Conservation (phyloP, 2,888 invertebrate species). For the Cyclophora albipunctata region DNA sequence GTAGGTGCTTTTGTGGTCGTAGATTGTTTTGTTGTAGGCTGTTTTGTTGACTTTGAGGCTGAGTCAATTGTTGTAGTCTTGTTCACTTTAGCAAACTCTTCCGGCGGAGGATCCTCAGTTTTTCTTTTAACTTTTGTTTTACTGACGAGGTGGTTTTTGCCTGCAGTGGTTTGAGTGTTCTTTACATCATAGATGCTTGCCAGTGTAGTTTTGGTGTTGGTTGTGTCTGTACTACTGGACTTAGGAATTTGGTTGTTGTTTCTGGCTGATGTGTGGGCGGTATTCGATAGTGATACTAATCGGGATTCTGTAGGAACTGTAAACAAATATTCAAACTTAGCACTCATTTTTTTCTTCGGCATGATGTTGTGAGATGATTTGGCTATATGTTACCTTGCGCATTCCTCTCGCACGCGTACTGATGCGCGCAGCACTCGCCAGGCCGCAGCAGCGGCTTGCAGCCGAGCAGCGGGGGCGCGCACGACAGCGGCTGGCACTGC, state of each 20-base stretch:
- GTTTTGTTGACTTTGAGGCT: too few relatives aligned
- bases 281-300: conserved; percentile 21
- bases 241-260: conserved; percentile 40
- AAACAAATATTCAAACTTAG: too few relatives aligned
- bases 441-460: conserved; percentile 84
- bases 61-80: too few relatives aligned
- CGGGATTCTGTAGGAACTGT: conserved; percentile 23
- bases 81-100: too few relatives aligned
- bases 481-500: conserved; percentile 84
- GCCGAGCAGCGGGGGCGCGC: conserved; percentile 83
- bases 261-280: conserved; percentile 31
- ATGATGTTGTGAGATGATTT: too few relatives aligned
- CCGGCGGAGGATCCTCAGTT: conserved; percentile 36
- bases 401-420: conserved; percentile 82
- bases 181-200: conserved; percentile 30
- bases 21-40: conserved; percentile 15
- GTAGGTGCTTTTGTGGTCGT: conserved; percentile 21
- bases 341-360: too few relatives aligned
- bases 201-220: conserved; percentile 32
- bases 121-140: conserved; percentile 57
- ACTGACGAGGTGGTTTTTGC: conserved; percentile 32
- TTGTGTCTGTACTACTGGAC: conserved; percentile 36
- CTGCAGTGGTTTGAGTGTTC: conserved; percentile 29
- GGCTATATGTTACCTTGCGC: conserved; percentile 15
- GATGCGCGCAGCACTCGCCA: conserved; percentile 89